Percentiles rank a stretch among this genome's conserved stretches.
These are phyloP conservation scores for Tapirus indicus DNA, from an alignment of 2,797 vertebrate species.

Conservation along the genomic window DNA sequence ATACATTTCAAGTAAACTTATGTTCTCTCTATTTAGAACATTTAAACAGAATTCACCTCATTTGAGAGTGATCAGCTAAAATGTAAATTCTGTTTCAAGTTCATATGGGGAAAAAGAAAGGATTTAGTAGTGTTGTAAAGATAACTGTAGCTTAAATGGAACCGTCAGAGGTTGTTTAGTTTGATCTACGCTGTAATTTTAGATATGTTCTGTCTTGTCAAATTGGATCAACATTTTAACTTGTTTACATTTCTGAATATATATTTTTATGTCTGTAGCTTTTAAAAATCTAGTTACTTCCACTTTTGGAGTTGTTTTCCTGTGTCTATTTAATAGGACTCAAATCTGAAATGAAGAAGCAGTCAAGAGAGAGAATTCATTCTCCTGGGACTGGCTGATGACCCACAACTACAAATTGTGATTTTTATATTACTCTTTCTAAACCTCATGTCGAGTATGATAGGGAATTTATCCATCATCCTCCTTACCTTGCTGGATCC, in stretches of 20 bases:
- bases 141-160: not conserved
- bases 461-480: slow-evolving; percentile 24
- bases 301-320: not conserved
- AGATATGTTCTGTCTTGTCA: not conserved
- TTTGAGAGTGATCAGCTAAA: not conserved
- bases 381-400: slow-evolving; percentile 20
- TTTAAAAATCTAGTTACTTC: not conserved
- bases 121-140: not conserved
- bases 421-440: slow-evolving; percentile 52
- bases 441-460: slow-evolving; percentile 19
- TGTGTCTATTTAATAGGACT: not conserved
- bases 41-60: not conserved
- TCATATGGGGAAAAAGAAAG: not conserved
- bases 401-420: slow-evolving; percentile 25
- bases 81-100: not conserved
- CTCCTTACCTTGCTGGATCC: slow-evolving; percentile 38
- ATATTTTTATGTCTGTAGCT: not conserved
- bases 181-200: not conserved
- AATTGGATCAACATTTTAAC: not conserved
- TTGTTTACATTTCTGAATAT: not conserved
- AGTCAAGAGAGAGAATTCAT: slow-evolving; percentile 46
- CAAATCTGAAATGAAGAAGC: slow-evolving; percentile 39
- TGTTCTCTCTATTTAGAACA: not conserved
- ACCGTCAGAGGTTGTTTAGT: not conserved
- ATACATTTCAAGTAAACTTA: not conserved